These are phyloP conservation scores for Sminthurinus signatus DNA, from an alignment of 1,140 invertebrate species.

Conservation along the genomic window DNA sequence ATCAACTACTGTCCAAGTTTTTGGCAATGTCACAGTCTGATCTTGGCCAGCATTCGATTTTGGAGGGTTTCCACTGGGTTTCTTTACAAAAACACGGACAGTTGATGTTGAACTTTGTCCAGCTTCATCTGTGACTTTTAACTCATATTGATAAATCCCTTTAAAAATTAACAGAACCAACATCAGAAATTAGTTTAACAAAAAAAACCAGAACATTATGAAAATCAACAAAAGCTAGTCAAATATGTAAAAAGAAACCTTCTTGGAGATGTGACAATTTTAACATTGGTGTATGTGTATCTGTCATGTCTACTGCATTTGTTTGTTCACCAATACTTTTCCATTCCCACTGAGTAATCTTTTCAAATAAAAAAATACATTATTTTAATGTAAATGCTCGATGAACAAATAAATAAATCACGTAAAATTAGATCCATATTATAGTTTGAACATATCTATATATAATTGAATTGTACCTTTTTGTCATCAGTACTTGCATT, in stretches of 20 bases:
- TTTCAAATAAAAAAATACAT: no score
- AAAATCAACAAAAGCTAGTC: not conserved
- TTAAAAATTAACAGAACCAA: no score
- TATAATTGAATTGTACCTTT: no score
- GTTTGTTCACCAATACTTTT: slow-evolving; percentile 76
- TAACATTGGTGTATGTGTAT: slow-evolving; percentile 78
- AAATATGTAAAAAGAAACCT: no score
- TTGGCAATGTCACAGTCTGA: slow-evolving; percentile 66
- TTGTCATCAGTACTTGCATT: slow-evolving; percentile 87
- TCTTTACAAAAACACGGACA: slow-evolving; percentile 89
- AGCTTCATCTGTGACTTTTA: slow-evolving; percentile 85
- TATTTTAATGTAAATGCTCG: no score
- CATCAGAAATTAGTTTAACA: not conserved
- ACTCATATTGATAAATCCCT: slow-evolving; percentile 78
- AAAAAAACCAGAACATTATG: not conserved
- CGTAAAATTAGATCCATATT: no score
- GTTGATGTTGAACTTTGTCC: slow-evolving; percentile 77
- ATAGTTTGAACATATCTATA: no score
- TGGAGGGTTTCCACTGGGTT: slow-evolving; percentile 75
- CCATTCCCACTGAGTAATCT: slow-evolving; percentile 90
- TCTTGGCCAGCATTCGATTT: slow-evolving; percentile 59
- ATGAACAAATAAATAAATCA: no score
- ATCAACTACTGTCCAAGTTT: slow-evolving; percentile 69
- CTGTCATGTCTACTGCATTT: slow-evolving; percentile 89
- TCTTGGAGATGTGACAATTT: slow-evolving; percentile 82